A percentile compares a stretch with the other conserved stretches of the same genome.
Conservation (phyloP, 2,113 vertebrate genomes). For the Perca flavescens region DNA sequence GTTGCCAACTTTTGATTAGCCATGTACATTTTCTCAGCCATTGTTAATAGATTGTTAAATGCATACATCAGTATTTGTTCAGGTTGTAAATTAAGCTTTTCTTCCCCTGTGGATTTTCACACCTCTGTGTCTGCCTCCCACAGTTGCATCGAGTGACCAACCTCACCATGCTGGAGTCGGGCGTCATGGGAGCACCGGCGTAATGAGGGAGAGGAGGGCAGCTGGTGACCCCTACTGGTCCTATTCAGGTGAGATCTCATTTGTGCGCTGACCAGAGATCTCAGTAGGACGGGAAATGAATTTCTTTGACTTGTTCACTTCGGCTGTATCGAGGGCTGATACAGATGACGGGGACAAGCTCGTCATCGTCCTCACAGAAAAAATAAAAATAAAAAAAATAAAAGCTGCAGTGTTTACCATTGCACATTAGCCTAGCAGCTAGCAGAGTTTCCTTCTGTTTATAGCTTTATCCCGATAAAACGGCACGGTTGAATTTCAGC, state of each 20-base stretch:
- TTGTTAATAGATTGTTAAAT: not conserved
- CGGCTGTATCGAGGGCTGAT: not conserved
- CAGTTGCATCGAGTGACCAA: conserved; percentile 90
- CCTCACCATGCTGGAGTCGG: conserved; percentile 83
- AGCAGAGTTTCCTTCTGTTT: too few relatives aligned
- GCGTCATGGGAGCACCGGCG: conserved; percentile 85
- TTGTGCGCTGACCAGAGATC: conserved; percentile 16
- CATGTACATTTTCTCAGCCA: not conserved
- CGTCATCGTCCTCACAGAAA: too few relatives aligned
- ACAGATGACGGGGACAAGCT: too few relatives aligned
- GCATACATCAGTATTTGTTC: not conserved
- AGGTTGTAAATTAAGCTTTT: not conserved
- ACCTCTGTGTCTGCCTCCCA: conserved; percentile 58
- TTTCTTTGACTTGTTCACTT: conserved; percentile 35
- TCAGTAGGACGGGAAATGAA: conserved; percentile 27
- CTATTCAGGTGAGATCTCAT: conserved; percentile 91
- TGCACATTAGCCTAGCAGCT: too few relatives aligned
- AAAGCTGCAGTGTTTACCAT: too few relatives aligned
- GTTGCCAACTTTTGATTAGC: not conserved
- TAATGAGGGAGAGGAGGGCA: conserved; percentile 91
- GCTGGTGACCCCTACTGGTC: conserved; percentile 95
- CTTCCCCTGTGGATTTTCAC: conserved; percentile 30
- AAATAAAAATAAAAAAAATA: too few relatives aligned
- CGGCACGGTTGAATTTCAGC: too few relatives aligned
- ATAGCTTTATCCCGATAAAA: too few relatives aligned